A percentile compares a stretch with the other conserved stretches of the same genome.
phyloP scores from a whole-genome alignment of 2,113 vertebrate genomes.

The Trematomus loennbergii region DNA sequence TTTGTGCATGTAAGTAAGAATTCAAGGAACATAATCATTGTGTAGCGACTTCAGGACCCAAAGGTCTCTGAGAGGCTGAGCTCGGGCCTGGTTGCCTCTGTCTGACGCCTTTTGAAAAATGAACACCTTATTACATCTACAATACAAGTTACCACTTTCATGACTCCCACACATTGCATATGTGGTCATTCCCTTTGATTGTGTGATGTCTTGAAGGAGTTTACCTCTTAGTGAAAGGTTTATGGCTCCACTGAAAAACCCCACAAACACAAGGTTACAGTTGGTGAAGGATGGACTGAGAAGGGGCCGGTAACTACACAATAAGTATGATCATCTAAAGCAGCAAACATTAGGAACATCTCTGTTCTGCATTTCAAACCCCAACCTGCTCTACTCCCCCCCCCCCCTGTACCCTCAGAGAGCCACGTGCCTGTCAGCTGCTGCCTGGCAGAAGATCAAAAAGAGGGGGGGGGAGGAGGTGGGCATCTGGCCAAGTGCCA shows the following conservation, averaged over 20 bases:
- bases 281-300: background rate
- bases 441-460: conserved; percentile 22
- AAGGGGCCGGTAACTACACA: too few species aligned
- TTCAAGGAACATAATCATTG: background rate
- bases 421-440: conserved; percentile 57
- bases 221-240: background rate
- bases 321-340: too few species aligned
- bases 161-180: too few species aligned
- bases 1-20: background rate
- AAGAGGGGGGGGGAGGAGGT: background rate
- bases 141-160: too few species aligned
- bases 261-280: background rate
- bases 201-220: background rate
- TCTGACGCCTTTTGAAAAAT: too few species aligned
- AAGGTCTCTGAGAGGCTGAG: too few species aligned
- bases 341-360: background rate
- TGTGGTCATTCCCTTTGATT: background rate
- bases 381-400: conserved; percentile 17
- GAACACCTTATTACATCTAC: too few species aligned
- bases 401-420: conserved; percentile 24
- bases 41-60: background rate
- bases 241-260: too few species aligned
- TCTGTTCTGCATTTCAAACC: conserved; percentile 50
- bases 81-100: too few species aligned
- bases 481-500: conserved; percentile 59